Percentiles rank a stretch among this genome's conserved stretches.
Evolutionary conservation across 2,797 vertebrate genomes (phyloP).

Genomic region (Euthynnus affinis): DNA sequence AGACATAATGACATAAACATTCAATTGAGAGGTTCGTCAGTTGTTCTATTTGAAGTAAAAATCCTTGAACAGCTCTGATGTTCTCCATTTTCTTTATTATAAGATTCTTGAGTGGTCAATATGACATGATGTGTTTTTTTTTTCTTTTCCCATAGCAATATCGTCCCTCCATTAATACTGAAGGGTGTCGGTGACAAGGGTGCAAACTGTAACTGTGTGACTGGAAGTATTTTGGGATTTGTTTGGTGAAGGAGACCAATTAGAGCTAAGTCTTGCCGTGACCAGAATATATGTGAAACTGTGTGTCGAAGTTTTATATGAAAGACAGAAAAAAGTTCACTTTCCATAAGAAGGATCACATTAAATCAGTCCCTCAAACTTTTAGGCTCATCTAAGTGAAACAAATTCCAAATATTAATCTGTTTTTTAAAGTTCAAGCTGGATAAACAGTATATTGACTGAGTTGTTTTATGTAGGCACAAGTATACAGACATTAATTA

Average conservation of each 20-base stretch:
- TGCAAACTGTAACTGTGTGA: neutral
- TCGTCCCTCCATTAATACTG: conserved; percentile 1
- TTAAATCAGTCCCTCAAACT: neutral
- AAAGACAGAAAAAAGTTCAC: neutral
- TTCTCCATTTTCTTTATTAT: conserved; percentile 6
- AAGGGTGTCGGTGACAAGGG: conserved; percentile 9
- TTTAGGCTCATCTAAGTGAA: conserved; percentile 3
- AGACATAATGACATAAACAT: conserved; percentile 6
- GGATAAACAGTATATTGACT: too few relatives aligned
- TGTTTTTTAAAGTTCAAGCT: neutral
- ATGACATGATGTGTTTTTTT: neutral
- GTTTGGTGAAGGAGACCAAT: conserved; percentile 35
- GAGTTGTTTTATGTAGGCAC: neutral
- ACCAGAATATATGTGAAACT: conserved; percentile 6
- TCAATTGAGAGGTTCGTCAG: neutral
- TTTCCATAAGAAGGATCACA: neutral
- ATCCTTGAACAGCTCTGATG: neutral
- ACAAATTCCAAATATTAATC: neutral
- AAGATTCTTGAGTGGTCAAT: neutral
- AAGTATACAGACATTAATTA: neutral
- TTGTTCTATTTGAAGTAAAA: neutral
- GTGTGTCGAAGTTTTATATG: neutral
- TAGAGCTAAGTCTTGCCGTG: conserved; percentile 16
- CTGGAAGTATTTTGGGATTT: conserved; percentile 8
- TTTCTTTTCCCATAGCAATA: neutral